Base-by-base conservation (phyloP, 2,113 vertebrate genomes). In the Eidolon helvum region DNA sequence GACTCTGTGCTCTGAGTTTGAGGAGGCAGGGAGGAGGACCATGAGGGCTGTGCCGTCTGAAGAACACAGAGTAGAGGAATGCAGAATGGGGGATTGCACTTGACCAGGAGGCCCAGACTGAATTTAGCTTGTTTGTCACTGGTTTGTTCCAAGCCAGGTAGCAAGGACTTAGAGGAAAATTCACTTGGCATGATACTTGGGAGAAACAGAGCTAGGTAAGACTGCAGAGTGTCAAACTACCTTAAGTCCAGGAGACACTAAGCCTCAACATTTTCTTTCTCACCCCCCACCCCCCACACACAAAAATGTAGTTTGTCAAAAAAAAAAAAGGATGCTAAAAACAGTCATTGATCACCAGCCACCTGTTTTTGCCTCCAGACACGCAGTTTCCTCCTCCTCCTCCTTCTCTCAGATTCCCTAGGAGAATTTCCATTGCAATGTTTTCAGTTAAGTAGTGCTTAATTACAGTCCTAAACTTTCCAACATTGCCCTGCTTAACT, bases 391-490 rank as follows among this genome's bases (percentile, higher is more conserved):
- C 45, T 95, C n/a, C 35, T 83, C 74, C 82, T 90, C 69, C 35
- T 90, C 45, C 82, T 50, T 91, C 68, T 55, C 85, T 86, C 18
- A 6, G 24, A 65, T 87, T 96, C 69, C 91, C 96, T 95, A 26
- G 80, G 84, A 97, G 94, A 97, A 53, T 95, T 97, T 97, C 97
- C 97, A 92, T 5, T 82, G 72, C 57, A 86, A 38, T 35, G 18
- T 96, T 95, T 94, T n/a, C 63, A 63, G 74, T 88, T 97, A 95
- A 97, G 94, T 71, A 89, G 92, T 16, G 19, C 79, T 97, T 98
- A 98, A 97, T 98, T 96, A 97, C 92, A 33, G 30, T 78, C 96
- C 97, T 96, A 96, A 97, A 94, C 97, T 98, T 98, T 98, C 97
- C 96, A 97, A 96, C 90, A 85, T 96, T 97, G 66, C 95, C 78